A percentile compares a stretch with the other conserved stretches of the same genome.
phyloP scores from a whole-genome alignment of 2,113 vertebrate species.

The Dipodomys stephensi region DNA sequence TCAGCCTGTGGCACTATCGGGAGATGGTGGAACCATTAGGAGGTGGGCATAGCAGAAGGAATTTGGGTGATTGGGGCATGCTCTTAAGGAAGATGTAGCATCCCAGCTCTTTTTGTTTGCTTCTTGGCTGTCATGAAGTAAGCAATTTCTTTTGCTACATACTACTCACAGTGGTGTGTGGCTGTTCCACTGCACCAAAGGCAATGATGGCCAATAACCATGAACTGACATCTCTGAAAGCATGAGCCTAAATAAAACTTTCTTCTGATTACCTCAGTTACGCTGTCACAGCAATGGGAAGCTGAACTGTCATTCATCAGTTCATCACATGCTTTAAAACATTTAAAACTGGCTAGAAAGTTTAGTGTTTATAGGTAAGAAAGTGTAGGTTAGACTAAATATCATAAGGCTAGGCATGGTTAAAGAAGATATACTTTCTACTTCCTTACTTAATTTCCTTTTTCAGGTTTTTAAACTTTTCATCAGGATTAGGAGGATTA shows the following conservation, averaged over 20 bases:
- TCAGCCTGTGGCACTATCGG: too few species aligned
- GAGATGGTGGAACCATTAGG: not conserved
- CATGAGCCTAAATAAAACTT: not conserved
- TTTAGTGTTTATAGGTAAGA: not conserved
- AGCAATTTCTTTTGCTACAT: too few species aligned
- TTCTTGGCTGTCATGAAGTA: not conserved
- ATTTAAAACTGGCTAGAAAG: constrained; percentile 9
- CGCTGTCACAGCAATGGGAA: not conserved
- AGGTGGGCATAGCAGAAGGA: too few species aligned
- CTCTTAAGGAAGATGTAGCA: not conserved
- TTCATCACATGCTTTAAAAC: not conserved
- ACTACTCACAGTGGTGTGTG: not conserved
- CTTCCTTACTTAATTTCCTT: too few species aligned
- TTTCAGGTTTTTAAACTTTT: too few species aligned
- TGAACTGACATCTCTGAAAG: not conserved
- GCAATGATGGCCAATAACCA: too few species aligned
- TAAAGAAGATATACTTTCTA: not conserved
- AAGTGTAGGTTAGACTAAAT: not conserved
- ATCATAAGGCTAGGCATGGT: not conserved
- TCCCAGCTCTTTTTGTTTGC: not conserved
- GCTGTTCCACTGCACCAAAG: not conserved
- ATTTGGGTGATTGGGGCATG: too few species aligned
- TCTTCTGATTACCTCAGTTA: not conserved
- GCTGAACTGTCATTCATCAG: not conserved
- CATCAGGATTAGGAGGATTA: too few species aligned